A percentile compares a stretch with the other conserved stretches of the same genome.
Evolutionary conservation across 2,888 invertebrate genomes (phyloP).

Genomic region (Agonum fuliginosum): DNA sequence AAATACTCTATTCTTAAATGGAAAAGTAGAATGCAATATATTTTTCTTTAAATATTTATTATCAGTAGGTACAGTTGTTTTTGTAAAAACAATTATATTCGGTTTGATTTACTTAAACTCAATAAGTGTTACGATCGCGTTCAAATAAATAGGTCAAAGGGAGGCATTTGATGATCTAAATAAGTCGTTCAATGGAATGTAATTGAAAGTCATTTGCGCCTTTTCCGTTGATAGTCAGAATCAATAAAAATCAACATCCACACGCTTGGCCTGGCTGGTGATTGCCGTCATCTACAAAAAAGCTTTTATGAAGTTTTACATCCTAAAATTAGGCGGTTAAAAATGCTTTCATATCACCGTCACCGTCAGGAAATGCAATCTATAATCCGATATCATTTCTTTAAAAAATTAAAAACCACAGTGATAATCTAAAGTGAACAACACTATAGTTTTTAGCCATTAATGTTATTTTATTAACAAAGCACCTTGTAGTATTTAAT

Average conservation of each 20-base stretch:
- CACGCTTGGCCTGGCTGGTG: neutral
- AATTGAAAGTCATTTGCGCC: constrained; percentile 43
- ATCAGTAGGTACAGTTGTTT: too few species aligned
- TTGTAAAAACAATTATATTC: too few species aligned
- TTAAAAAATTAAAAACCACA: neutral
- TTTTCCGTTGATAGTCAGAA: neutral
- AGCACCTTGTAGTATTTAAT: too few species aligned
- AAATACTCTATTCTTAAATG: too few species aligned
- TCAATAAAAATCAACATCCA: neutral
- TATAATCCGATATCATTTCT: neutral
- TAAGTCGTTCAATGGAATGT: constrained; percentile 27
- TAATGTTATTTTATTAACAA: too few species aligned
- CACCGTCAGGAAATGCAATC: neutral
- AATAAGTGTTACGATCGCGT: neutral
- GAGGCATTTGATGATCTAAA: constrained; percentile 26
- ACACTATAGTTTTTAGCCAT: too few species aligned
- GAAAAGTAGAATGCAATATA: too few species aligned
- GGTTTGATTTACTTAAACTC: neutral
- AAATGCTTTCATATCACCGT: neutral
- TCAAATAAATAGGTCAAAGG: constrained; percentile 21
- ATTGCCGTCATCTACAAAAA: neutral
- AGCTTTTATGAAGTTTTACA: constrained; percentile 14
- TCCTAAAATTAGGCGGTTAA: neutral
- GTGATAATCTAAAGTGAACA: too few species aligned
- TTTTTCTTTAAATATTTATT: too few species aligned